Percentiles rank a stretch among this genome's conserved stretches.
Conservation (phyloP, 2,888 invertebrate species). For the Lagria hirta region DNA sequence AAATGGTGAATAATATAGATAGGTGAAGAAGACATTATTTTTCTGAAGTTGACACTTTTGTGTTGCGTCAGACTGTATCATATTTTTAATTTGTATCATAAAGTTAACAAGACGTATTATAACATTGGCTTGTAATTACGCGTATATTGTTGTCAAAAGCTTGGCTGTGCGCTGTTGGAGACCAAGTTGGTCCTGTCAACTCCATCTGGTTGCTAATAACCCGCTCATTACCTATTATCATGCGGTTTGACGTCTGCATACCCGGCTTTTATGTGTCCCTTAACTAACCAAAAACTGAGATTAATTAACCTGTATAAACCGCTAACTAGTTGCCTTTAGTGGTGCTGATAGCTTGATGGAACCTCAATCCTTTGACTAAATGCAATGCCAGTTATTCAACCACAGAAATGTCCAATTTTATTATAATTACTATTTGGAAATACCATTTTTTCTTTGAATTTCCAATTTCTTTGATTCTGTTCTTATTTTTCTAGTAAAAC, state of each 20-base stretch:
- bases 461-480: too few species aligned
- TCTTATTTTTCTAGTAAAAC: too few species aligned
- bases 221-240: conserved; percentile 51
- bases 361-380: conserved; percentile 25
- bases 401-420: too few species aligned
- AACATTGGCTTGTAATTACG: conserved; percentile 35
- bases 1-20: too few species aligned
- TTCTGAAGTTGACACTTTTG: too few species aligned
- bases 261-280: conserved; percentile 45
- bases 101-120: conserved; percentile 17
- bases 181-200: conserved; percentile 42
- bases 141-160: conserved; percentile 34
- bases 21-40: too few species aligned
- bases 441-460: too few species aligned
- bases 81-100: too few species aligned
- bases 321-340: conserved; percentile 48
- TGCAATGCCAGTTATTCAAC: too few species aligned
- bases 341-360: conserved; percentile 44
- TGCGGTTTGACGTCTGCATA: conserved; percentile 46
- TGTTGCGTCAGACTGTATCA: too few species aligned
- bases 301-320: conserved; percentile 49
- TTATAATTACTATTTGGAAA: too few species aligned
- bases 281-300: conserved; percentile 50
- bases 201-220: conserved; percentile 49
- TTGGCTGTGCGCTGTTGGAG: conserved; percentile 40